Conservation (phyloP, 2,797 vertebrate species). For the Chelidonichthys spinosus region DNA sequence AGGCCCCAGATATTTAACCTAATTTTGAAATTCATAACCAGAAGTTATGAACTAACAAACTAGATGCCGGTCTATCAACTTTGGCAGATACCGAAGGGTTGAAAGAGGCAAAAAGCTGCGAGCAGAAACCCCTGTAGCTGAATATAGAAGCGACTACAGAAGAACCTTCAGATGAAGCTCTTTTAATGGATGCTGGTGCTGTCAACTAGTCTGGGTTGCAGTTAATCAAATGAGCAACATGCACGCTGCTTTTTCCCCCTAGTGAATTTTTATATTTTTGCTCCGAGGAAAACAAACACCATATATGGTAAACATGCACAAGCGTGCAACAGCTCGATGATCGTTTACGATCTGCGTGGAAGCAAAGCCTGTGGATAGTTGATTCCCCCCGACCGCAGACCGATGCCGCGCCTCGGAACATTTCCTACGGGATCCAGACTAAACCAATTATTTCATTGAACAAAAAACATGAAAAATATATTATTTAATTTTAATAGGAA, state of each 20-base stretch:
- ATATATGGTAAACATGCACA: neutral
- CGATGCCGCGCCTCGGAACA: neutral
- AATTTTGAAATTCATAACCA: neutral
- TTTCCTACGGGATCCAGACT: neutral
- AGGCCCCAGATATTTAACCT: slow-evolving; percentile 36
- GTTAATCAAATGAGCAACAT: slow-evolving; percentile 6
- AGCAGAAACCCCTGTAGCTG: neutral
- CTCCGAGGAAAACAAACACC: neutral
- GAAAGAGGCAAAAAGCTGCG: neutral
- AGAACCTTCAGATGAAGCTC: neutral
- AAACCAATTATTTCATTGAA: too few relatives aligned
- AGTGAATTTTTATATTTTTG: neutral
- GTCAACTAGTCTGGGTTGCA: neutral
- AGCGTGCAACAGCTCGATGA: neutral
- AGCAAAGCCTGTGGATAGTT: neutral
- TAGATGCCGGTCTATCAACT: neutral
- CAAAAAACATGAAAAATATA: neutral
- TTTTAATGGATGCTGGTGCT: slow-evolving; percentile 1
- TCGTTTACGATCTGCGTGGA: too few relatives aligned
- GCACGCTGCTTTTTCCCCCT: neutral
- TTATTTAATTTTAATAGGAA: too few relatives aligned
- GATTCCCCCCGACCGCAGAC: neutral
- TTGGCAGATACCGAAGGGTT: slow-evolving; percentile 1
- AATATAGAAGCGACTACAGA: slow-evolving; percentile 4
- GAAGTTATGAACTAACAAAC: neutral